A percentile compares a stretch with the other conserved stretches of the same genome.
Evolutionary conservation across 2,888 invertebrate species (phyloP).

Genomic region (Abrostola triplasia): DNA sequence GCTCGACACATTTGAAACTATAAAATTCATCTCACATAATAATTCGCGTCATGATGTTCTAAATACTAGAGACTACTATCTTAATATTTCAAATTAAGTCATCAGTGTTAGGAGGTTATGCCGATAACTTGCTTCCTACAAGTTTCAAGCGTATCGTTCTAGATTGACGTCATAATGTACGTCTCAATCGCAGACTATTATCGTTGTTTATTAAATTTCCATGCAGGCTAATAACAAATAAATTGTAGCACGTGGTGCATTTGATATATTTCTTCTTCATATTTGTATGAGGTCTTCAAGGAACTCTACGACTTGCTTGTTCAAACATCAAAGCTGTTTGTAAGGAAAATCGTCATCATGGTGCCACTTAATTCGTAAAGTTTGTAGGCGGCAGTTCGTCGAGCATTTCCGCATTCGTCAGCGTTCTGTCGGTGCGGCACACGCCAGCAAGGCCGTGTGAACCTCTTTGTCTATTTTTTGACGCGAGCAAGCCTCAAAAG

Average conservation of each 20-base stretch:
- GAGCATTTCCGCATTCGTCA: conserved; percentile 79
- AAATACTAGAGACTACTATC: conserved; percentile 28
- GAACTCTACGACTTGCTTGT: background rate
- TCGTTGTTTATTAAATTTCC: conserved; percentile 43
- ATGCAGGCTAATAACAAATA: conserved; percentile 29
- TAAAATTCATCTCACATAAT: conserved; percentile 8
- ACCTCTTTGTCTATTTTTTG: conserved; percentile 84
- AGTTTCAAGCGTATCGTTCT: conserved; percentile 37
- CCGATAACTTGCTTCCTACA: conserved; percentile 42
- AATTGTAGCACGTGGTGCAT: conserved; percentile 28
- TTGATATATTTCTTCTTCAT: conserved; percentile 9
- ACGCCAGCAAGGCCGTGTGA: conserved; percentile 82
- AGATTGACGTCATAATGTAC: conserved; percentile 48
- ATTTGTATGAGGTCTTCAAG: background rate
- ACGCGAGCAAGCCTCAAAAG: conserved; percentile 54
- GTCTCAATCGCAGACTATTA: conserved; percentile 39
- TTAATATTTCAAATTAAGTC: conserved; percentile 42
- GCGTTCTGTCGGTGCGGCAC: conserved; percentile 75
- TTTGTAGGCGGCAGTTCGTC: conserved; percentile 82
- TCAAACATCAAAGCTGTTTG: conserved; percentile 4
- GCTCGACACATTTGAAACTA: conserved; percentile 2
- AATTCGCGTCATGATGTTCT: conserved; percentile 10
- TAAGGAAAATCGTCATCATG: conserved; percentile 45
- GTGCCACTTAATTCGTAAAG: conserved; percentile 75
- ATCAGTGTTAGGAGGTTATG: conserved; percentile 52